phyloP scores from a whole-genome alignment of 2,888 invertebrate species.

The Ophonus ardosiacus region DNA sequence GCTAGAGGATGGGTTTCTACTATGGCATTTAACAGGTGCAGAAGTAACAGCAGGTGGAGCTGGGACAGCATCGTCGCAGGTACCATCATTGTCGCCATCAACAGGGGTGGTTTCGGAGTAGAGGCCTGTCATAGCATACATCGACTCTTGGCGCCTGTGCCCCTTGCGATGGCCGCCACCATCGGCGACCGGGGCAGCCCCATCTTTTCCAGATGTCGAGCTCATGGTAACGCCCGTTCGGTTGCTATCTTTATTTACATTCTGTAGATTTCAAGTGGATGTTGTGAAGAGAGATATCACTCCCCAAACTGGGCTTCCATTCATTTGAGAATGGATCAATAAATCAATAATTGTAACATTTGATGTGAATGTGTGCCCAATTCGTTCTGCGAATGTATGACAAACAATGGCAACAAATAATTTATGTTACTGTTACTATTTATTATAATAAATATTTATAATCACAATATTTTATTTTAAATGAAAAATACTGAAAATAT shows the following conservation, averaged over 20 bases:
- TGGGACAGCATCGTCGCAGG: constrained; percentile 75
- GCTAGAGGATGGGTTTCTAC: constrained; percentile 87
- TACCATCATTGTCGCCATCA: constrained; percentile 79
- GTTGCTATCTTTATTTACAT: constrained; percentile 31
- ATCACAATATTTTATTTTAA: not conserved
- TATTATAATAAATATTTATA: not conserved
- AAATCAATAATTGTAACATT: constrained; percentile 60
- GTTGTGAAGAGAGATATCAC: constrained; percentile 35
- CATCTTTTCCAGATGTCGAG: constrained; percentile 24
- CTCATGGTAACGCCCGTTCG: constrained; percentile 18
- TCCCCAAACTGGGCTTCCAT: constrained; percentile 31
- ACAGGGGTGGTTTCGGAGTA: constrained; percentile 86
- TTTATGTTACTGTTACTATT: not conserved
- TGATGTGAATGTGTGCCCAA: constrained; percentile 44
- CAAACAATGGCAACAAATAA: constrained; percentile 18
- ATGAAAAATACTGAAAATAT: not conserved
- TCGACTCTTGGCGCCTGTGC: constrained; percentile 88
- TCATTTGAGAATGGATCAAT: constrained; percentile 54
- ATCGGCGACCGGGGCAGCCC: not conserved
- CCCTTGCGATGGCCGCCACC: constrained; percentile 71
- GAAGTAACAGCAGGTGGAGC: constrained; percentile 70
- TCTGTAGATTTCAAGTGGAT: constrained; percentile 24
- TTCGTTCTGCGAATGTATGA: constrained; percentile 23
- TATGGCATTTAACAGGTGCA: constrained; percentile 84
- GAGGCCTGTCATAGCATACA: constrained; percentile 92